phyloP scores from a whole-genome alignment of 2,797 vertebrate genomes.

The Phoxinus dragarum region DNA sequence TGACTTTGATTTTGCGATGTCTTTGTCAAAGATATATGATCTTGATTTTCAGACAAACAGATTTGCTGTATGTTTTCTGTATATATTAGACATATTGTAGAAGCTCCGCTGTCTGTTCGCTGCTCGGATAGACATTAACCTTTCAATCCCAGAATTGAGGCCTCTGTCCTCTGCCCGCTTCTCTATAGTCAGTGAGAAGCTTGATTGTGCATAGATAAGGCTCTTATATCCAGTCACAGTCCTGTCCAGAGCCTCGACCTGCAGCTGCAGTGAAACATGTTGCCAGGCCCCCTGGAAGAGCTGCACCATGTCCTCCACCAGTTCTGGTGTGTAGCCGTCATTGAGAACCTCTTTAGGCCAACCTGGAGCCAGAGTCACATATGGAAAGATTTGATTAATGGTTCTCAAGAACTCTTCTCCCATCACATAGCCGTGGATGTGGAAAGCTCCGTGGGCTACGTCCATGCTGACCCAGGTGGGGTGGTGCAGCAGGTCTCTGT shows the following conservation, averaged over 20 bases:
- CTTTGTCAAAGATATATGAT: neutral
- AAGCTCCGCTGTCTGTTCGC: conserved; percentile 65
- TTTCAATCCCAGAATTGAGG: conserved; percentile 43
- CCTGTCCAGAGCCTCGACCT: conserved; percentile 55
- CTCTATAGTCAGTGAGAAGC: conserved; percentile 73
- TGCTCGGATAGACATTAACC: conserved; percentile 56
- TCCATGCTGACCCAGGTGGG: conserved; percentile 82
- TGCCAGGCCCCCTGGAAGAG: conserved; percentile 73
- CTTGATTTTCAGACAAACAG: conserved; percentile 9
- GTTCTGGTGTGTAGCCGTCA: conserved; percentile 66
- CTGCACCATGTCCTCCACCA: conserved; percentile 74
- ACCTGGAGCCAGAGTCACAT: conserved; percentile 77
- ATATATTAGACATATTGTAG: conserved; percentile 64
- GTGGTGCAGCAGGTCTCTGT: conserved; percentile 65
- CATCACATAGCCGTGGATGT: conserved; percentile 64
- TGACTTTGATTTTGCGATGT: neutral
- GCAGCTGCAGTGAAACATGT: conserved; percentile 77
- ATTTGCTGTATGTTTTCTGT: conserved; percentile 23
- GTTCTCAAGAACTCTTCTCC: conserved; percentile 72
- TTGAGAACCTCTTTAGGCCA: conserved; percentile 73
- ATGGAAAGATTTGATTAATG: conserved; percentile 77
- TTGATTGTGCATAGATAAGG: conserved; percentile 64
- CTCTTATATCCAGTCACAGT: conserved; percentile 43
- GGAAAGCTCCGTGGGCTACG: conserved; percentile 64
- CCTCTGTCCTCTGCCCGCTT: conserved; percentile 36